Evolutionary conservation across 2,888 invertebrate genomes (phyloP).

Genomic region (Apamea monoglypha): DNA sequence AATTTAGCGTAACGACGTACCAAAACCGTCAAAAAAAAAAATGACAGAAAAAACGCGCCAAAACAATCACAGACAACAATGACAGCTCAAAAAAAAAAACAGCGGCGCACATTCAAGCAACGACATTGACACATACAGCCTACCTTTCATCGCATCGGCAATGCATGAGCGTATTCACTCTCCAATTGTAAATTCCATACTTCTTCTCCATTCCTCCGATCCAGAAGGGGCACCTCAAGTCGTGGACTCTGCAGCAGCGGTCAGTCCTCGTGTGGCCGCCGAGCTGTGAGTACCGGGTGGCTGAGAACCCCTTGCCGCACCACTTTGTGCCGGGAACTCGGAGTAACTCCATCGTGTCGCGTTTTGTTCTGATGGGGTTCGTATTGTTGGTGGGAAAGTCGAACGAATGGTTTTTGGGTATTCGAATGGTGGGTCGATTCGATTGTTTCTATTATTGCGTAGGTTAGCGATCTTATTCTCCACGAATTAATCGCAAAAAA

Average conservation of each 20-base stretch:
- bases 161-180: slow-evolving; percentile 97
- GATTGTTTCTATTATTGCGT: neutral
- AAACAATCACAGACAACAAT: slow-evolving; percentile 16
- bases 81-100: slow-evolving; percentile 37
- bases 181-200: slow-evolving; percentile 96
- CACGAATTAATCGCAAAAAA: neutral
- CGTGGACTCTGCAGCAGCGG: slow-evolving; percentile 96
- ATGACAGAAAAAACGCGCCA: slow-evolving; percentile 20
- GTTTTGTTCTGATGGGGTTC: slow-evolving; percentile 81
- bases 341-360: slow-evolving; percentile 91
- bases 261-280: slow-evolving; percentile 96
- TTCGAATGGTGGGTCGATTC: neutral
- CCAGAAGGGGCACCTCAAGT: slow-evolving; percentile 95
- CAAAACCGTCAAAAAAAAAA: slow-evolving; percentile 13
- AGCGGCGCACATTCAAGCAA: slow-evolving; percentile 57
- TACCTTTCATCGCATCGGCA: slow-evolving; percentile 98
- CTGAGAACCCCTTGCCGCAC: slow-evolving; percentile 97
- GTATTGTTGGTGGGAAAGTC: slow-evolving; percentile 15
- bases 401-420: slow-evolving; percentile 15
- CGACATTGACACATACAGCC: slow-evolving; percentile 73
- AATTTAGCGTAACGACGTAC: neutral
- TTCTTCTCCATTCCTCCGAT: slow-evolving; percentile 96
- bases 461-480: neutral
- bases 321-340: slow-evolving; percentile 97
- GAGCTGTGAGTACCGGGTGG: slow-evolving; percentile 94